Evolutionary conservation across 1,140 invertebrate genomes (phyloP), one percentile per base, ranked within the genome.

Genomic region (Listronotus bonariensis): DNA sequence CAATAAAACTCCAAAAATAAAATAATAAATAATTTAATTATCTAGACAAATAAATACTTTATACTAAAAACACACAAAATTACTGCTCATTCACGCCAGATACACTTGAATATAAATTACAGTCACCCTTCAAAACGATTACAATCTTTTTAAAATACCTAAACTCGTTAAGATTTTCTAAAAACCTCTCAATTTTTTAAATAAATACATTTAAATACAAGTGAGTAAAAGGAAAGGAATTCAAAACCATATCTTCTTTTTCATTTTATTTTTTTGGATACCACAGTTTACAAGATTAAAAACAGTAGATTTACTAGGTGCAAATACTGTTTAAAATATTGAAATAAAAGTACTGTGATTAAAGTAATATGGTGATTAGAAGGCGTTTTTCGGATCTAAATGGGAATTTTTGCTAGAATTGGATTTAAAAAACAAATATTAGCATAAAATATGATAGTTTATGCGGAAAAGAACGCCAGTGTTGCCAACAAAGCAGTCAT

Each of bases 11-110:
- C n/a, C 3, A 34, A 20, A 34, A 31, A 36, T 46, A 57, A 57
- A 57, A 57, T 57, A 57, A 57, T 57, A 57, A 57, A 57, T 57
- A 57, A 57, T 57, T 57, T 57, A 46, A 57, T 57, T 57, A 14
- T 54, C 41, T 46, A 46, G 26, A 17, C 42, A 57, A 57, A 57
- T 57, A 57, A 57, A 57, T 57, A 57, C 55, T 46, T 45, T 57
- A 57, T 41, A 32, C 55, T 57, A 57, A 57, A 36, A 57, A 34
- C 42, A 46, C 42, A 46, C 55, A 57, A 46, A 20, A 48, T 48
- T 36, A 36, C 34, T 9, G 18, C 26, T 20, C 45, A 48, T 48
- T 48, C 26, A 15, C 18, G 43, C 41, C 0, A 42, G 11, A 40
- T 34, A 52, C n/a, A 34, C 15, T 52, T 38, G 49, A 52, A 52